Evolutionary conservation across 2,797 vertebrate genomes (phyloP), one percentile per base, ranked within the genome.

Genomic region (Mionectes olivaceus): DNA sequence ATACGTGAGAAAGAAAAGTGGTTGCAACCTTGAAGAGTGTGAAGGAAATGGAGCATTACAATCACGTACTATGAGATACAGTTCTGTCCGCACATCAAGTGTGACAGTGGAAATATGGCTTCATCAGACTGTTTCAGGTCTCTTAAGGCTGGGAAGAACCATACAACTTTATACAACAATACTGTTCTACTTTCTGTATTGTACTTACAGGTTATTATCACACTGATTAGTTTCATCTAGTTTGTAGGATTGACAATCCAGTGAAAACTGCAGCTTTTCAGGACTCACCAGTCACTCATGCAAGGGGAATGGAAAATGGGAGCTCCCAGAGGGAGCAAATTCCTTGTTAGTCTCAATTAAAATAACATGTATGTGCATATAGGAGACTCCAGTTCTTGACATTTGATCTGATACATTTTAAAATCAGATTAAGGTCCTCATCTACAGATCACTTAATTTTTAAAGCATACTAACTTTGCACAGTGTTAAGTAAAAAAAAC

Each of bases 321-420:
- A 73, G 4, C 5, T 37, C 11, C 68, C 4, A 53, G 32, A 60
- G 2, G 19, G 4, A 80, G 4, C 0, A 55, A 77, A 77, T 57
- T 63, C 30, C 13, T 46, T 68, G 14, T 56, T 68, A 70, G 4
- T 39, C 32, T 84, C 30, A 68, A 55, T 19, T 43, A 61, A 91
- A 52, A 19, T 8, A 47, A 3, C 28, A 55, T 16, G 3, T 35
- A 19, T 43, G 4, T 8, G 0, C 3, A 3, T 39, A 19, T 37
- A 39, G n/a, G 5, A 85, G 7, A 65, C 47, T 33, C 8, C 2
- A n/a, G 5, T 24, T 71, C 13, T 27, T 78, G 19, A 23, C 32
- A 21, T 22, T 75, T 78, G 11, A 30, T 87, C 33, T 43, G 3
- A n/a, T 57, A 25, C 11, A 33, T 32, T 53, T 84, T 68, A 8